Conservation (phyloP, 2,888 invertebrate species). For the Malacosoma neustria region DNA sequence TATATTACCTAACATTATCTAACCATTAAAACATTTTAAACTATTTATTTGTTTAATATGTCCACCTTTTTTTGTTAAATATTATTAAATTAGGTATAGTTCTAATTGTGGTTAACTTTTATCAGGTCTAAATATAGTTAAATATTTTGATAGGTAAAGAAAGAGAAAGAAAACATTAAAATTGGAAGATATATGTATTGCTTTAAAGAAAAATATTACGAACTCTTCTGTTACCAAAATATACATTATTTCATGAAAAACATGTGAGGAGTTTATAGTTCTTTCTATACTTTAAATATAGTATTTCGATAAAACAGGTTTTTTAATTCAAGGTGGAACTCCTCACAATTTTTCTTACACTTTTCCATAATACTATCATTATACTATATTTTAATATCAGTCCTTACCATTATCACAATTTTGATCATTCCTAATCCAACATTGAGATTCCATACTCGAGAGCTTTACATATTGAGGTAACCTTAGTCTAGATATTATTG, state of each 20-base stretch:
- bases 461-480: constrained; percentile 1
- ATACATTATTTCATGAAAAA: constrained; percentile 33
- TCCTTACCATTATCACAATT: constrained; percentile 50
- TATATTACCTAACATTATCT: too few relatives aligned
- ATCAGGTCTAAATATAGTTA: too few relatives aligned
- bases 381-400: constrained; percentile 42
- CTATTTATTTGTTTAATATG: too few relatives aligned
- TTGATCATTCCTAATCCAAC: constrained; percentile 18
- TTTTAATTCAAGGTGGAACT: constrained; percentile 40
- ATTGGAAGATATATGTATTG: constrained; percentile 42
- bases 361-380: constrained; percentile 23
- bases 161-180: neutral
- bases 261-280: constrained; percentile 36
- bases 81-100: too few relatives aligned
- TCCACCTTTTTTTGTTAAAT: too few relatives aligned
- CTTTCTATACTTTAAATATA: neutral
- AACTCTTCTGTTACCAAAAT: constrained; percentile 44
- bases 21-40: too few relatives aligned
- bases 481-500: neutral
- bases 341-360: constrained; percentile 40
- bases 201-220: constrained; percentile 35
- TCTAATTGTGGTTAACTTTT: too few relatives aligned
- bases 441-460: constrained; percentile 9
- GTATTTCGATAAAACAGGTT: neutral
- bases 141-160: too few relatives aligned